Conservation (phyloP, 1,140 invertebrate genomes). For the Pectinophora gossypiella region DNA sequence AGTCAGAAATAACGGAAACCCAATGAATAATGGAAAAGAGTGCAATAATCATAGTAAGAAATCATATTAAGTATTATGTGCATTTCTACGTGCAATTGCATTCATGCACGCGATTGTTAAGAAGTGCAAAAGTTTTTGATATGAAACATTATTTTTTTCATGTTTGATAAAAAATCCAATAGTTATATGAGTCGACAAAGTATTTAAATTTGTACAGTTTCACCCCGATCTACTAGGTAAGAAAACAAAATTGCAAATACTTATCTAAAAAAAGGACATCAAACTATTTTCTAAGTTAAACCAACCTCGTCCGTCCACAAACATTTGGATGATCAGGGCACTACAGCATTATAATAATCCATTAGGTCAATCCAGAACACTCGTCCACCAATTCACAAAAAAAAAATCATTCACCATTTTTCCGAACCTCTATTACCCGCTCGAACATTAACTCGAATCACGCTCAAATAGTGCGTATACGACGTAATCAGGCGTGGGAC, state of each 20-base stretch:
- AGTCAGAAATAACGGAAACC: slow-evolving; percentile 9
- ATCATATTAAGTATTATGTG: neutral
- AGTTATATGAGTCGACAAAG: too few species aligned
- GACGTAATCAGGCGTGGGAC: slow-evolving; percentile 29
- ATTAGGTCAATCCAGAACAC: slow-evolving; percentile 39
- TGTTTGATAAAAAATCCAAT: too few species aligned
- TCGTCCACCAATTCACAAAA: slow-evolving; percentile 43
- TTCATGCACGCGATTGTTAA: slow-evolving; percentile 11
- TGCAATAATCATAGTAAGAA: neutral
- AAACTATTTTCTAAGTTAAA: slow-evolving; percentile 6
- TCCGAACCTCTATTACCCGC: slow-evolving; percentile 40
- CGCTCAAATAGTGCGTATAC: too few species aligned
- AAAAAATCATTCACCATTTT: too few species aligned
- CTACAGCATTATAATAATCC: slow-evolving; percentile 47
- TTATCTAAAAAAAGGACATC: too few species aligned
- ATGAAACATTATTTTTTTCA: too few species aligned
- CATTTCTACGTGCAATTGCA: slow-evolving; percentile 18
- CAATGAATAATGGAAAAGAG: slow-evolving; percentile 11
- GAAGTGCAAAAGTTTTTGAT: neutral
- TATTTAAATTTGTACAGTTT: too few species aligned
- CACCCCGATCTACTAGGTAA: too few species aligned
- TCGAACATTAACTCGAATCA: too few species aligned
- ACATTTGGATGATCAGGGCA: slow-evolving; percentile 43
- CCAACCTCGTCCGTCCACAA: slow-evolving; percentile 64
- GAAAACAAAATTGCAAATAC: too few species aligned